These are phyloP conservation scores for Incurvaria masculella DNA, from an alignment of 2,888 invertebrate species.

Conservation along the genomic window DNA sequence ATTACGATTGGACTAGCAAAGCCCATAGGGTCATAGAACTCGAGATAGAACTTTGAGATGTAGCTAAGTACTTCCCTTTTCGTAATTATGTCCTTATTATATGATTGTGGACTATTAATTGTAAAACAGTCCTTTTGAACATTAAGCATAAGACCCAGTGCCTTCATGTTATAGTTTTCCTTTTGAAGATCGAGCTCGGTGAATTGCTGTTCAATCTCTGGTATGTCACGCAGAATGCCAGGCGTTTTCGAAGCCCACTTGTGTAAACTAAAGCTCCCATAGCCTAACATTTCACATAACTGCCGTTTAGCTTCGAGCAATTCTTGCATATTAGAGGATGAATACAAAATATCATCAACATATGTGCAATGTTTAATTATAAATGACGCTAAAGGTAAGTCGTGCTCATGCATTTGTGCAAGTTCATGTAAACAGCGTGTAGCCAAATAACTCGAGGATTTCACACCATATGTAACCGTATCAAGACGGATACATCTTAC, in stretches of 20 bases:
- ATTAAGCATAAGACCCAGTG: not conserved
- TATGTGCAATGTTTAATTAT: conserved; percentile 8
- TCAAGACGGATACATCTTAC: not conserved
- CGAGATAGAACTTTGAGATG: conserved; percentile 13
- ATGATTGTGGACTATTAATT: too few relatives aligned
- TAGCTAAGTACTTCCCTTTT: conserved; percentile 13
- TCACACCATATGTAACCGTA: conserved; percentile 3
- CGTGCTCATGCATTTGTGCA: conserved; percentile 4
- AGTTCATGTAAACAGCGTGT: conserved; percentile 10
- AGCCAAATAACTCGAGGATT: conserved; percentile 8
- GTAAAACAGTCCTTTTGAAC: not conserved
- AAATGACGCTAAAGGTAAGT: conserved; percentile 6
- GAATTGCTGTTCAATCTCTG: not conserved
- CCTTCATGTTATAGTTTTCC: not conserved
- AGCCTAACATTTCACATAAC: not conserved
- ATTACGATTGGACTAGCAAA: conserved; percentile 11
- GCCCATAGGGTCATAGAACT: conserved; percentile 15
- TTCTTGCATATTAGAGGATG: not conserved
- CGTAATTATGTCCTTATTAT: not conserved
- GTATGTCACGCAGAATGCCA: not conserved
- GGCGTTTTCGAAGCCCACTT: conserved; percentile 2
- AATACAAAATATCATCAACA: conserved; percentile 10
- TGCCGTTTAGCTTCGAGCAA: not conserved
- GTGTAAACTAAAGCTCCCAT: not conserved
- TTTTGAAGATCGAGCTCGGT: not conserved